phyloP scores from a whole-genome alignment of 2,888 invertebrate genomes.

The Drosophila colorata region DNA sequence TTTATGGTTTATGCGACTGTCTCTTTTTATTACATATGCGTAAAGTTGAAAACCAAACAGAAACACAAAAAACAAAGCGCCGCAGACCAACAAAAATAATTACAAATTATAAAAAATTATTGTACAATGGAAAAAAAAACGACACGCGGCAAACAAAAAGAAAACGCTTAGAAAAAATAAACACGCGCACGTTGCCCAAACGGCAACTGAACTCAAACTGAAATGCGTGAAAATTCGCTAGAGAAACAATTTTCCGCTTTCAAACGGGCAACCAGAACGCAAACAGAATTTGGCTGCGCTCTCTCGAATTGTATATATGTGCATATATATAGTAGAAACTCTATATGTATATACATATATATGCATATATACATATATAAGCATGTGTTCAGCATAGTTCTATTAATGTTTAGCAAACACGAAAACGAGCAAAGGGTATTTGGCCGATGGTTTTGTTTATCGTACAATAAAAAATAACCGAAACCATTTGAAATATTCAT shows the following conservation, averaged over 20 bases:
- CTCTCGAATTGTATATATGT: slow-evolving; percentile 9
- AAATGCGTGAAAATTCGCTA: slow-evolving; percentile 73
- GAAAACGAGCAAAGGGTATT: slow-evolving; percentile 55
- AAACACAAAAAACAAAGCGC: slow-evolving; percentile 11
- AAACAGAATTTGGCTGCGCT: slow-evolving; percentile 16
- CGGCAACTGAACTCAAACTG: slow-evolving; percentile 75
- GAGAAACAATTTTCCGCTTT: slow-evolving; percentile 50
- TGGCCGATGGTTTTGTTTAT: slow-evolving; percentile 58
- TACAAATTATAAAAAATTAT: slow-evolving; percentile 5
- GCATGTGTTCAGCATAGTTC: slow-evolving; percentile 60
- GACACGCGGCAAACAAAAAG: slow-evolving; percentile 42
- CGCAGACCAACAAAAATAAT: slow-evolving; percentile 20
- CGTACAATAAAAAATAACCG: slow-evolving; percentile 5
- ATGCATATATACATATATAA: slow-evolving; percentile 11
- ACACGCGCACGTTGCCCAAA: slow-evolving; percentile 57
- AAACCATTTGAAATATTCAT: not conserved
- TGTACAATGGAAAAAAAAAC: slow-evolving; percentile 12
- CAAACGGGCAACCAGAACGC: slow-evolving; percentile 14
- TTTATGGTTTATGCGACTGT: slow-evolving; percentile 18
- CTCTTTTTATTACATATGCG: slow-evolving; percentile 42
- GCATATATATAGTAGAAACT: slow-evolving; percentile 30
- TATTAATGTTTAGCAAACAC: slow-evolving; percentile 71
- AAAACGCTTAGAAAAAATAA: slow-evolving; percentile 24
- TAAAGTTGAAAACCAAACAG: slow-evolving; percentile 21
- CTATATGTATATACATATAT: slow-evolving; percentile 34